Evolutionary conservation across 1,140 invertebrate species (phyloP).

Genomic region (Gryllus bimaculatus): DNA sequence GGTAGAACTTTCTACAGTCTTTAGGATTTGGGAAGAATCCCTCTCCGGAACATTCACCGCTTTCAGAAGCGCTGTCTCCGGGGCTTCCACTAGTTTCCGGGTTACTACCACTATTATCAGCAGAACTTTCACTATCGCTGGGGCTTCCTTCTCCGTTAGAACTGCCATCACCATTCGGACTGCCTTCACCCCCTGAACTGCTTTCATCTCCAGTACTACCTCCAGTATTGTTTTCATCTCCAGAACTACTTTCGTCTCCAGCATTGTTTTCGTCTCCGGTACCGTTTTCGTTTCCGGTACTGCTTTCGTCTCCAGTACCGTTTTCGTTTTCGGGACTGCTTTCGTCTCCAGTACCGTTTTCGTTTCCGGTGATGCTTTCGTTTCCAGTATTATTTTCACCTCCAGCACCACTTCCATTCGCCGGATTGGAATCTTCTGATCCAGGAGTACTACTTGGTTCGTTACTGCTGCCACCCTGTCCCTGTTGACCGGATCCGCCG

Average conservation of each 20-base stretch:
- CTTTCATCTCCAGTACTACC: neutral
- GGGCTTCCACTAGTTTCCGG: neutral
- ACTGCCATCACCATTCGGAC: constrained; percentile 48
- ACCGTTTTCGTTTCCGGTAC: too few relatives aligned
- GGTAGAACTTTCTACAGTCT: constrained; percentile 36
- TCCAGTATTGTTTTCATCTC: too few relatives aligned
- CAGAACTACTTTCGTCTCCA: too few relatives aligned
- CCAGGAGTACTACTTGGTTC: neutral
- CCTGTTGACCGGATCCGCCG: neutral
- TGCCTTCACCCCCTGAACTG: neutral
- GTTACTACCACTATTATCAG: too few relatives aligned
- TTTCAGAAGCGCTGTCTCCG: neutral
- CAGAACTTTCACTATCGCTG: neutral
- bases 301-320: too few relatives aligned
- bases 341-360: too few relatives aligned
- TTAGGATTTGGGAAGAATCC: constrained; percentile 43
- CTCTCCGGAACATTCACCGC: constrained; percentile 28
- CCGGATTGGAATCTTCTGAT: neutral
- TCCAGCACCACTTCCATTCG: too few relatives aligned
- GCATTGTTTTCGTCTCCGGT: too few relatives aligned
- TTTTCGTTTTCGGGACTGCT: too few relatives aligned
- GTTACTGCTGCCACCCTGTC: neutral
- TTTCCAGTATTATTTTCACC: too few relatives aligned
- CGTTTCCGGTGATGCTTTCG: too few relatives aligned
- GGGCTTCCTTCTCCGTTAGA: constrained; percentile 51